Evolutionary conservation across 2,113 vertebrate genomes (phyloP).

Genomic region (Eolophus roseicapilla): DNA sequence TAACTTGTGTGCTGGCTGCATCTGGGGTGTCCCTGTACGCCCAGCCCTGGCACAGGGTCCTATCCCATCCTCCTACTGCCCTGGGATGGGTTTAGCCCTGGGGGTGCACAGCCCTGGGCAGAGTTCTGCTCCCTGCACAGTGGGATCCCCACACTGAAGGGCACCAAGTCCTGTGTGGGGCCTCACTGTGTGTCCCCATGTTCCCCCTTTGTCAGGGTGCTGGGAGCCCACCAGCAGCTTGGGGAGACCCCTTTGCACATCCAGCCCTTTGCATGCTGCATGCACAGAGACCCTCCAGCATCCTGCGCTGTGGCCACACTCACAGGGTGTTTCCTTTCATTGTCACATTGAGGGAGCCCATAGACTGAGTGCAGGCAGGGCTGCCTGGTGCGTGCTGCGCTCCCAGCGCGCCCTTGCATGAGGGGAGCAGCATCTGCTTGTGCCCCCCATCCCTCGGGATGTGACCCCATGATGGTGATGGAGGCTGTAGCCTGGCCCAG

Average conservation of each 20-base stretch:
- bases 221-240: not conserved
- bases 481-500: not conserved
- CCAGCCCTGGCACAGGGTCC: not conserved
- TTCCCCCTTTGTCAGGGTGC: not conserved
- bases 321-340: rapidly evolving
- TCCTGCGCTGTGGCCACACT: rapidly evolving
- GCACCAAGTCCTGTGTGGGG: not conserved
- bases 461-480: rapidly evolving
- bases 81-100: not conserved
- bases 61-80: not conserved
- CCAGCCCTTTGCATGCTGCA: not conserved
- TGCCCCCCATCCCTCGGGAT: not conserved
- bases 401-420: not conserved
- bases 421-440: not conserved
- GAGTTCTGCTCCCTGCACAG: rapidly evolving
- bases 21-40: not conserved
- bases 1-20: not conserved
- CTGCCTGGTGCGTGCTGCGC: not conserved
- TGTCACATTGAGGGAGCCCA: not conserved
- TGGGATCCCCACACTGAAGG: not conserved
- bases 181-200: rapidly evolving
- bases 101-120: not conserved
- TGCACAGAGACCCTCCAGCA: rapidly evolving
- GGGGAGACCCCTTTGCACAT: not conserved
- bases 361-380: not conserved